Base-by-base conservation (phyloP, 2,888 invertebrate species). In the Encarsia formosa region DNA sequence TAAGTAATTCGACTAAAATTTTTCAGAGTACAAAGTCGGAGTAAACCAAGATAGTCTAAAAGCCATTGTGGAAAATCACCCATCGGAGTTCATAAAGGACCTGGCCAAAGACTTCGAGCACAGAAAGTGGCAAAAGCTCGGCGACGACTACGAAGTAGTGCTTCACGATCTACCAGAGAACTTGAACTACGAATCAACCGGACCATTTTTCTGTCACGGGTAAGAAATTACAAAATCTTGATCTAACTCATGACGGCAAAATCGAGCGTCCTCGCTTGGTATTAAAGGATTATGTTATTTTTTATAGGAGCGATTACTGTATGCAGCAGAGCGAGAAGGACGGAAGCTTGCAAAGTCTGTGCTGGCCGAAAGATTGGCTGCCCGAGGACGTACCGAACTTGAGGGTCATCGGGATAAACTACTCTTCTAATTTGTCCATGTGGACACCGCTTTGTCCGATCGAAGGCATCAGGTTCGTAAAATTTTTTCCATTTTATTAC, bases 351-450 rank as follows among this genome's bases (percentile, higher is more conserved):
- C 78, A 77, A 58, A 89, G 91, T 2, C 82, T 82, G 56, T 95
- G 94, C 72, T 96, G 95, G 95, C 95, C 95, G 2, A 87, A 87
- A 78, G 95, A 96, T 67, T 97, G 96, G 96, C 75, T 97, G 52
- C 84, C 93, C 1, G 77, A 81, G 63, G 93, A 95, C 71, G 83
- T 85, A 63, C 81, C 81, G 31, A 82, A 86, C 67, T 76, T 90
- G 45, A 76, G 90, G 62, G 81, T 96, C 46, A 76, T 96, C 45
- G 92, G 92, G 38, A 82, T 95, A 31, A 93, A 95, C 73, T 96
- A 93, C 71, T 87, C 89, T 62, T 90, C 91, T 23, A 85, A 86
- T 57, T 76, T 93, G 38, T 88, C 90, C 8, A 84, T 87, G 68
- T 92, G 93, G 91, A 79, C 85, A 32, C 82, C 86, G 26, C 77